Conservation (phyloP, 2,797 vertebrate genomes). For the Notoglanidium macrostoma region DNA sequence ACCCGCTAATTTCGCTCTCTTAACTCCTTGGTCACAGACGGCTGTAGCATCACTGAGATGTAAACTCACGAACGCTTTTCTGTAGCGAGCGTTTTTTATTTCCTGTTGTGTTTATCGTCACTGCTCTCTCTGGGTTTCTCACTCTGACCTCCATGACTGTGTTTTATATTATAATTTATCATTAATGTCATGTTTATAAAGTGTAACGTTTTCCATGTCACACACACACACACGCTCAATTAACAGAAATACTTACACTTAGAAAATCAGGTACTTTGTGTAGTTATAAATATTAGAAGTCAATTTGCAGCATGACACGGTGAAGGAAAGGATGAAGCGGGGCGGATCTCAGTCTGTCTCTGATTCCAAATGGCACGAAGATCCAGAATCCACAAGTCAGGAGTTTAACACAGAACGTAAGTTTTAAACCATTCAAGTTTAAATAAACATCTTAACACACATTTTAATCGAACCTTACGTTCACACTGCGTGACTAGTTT, state of each 20-base stretch:
- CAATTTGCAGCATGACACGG: background rate
- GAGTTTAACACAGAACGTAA: background rate
- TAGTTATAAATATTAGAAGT: background rate
- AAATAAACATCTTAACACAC: background rate
- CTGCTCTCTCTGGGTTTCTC: background rate
- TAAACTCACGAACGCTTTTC: too few relatives aligned
- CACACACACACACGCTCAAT: too few relatives aligned
- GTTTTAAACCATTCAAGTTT: background rate
- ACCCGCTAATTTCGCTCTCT: background rate
- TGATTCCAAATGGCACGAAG: background rate
- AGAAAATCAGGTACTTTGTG: background rate
- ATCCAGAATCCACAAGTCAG: background rate
- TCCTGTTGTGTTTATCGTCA: background rate
- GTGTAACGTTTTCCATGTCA: too few relatives aligned
- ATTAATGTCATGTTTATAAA: too few relatives aligned
- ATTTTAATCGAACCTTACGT: too few relatives aligned
- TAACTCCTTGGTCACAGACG: background rate
- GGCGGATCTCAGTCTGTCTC: background rate
- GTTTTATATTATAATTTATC: too few relatives aligned
- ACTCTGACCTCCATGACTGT: background rate
- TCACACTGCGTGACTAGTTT: background rate
- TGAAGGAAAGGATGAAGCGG: background rate
- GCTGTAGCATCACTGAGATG: too few relatives aligned
- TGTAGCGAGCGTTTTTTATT: too few relatives aligned
- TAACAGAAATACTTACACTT: background rate